Evolutionary conservation across 2,888 invertebrate genomes (phyloP), one percentile per base, ranked within the genome.

Genomic region (Neocrepidodera transversa): DNA sequence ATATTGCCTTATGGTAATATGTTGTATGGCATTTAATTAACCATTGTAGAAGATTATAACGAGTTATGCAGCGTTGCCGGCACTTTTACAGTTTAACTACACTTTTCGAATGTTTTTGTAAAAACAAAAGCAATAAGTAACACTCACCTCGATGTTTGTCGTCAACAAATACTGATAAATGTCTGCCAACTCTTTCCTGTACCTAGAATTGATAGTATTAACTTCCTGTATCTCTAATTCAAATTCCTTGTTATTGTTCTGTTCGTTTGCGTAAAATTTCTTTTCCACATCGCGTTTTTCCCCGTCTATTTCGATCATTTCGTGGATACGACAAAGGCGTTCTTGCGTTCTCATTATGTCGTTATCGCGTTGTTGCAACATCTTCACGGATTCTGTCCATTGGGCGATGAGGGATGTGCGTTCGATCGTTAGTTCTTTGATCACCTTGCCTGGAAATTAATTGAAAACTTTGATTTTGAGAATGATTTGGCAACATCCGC

Each of bases 381-480:
- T 86, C 59, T 85, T 83, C 0, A 90, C 87, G 1, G 90, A 86
- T 36, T 84, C 82, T 43, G 88, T 86, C 91, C 91, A 92, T 69
- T 89, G 90, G 1, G 79, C 77, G 72, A 91, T 86, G 80, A 91
- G 83, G 61, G 86, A 82, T 26, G 85, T 85, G 10, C 90, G 82
- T 72, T 91, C 88, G 42, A 83, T 81, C 74, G 89, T 84, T 6
- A 87, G 86, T 66, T 87, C 74, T 54, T 74, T 74, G 11, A 79
- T 72, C 20, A 74, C 71, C 64, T 77, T 78, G 14, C 76, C 77
- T 77, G 11, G 6, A 32, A 32, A 23, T 23, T 23, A 5, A 23
- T n/a, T n/a, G n/a, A n/a, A n/a, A n/a, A n/a, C n/a, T n/a, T n/a
- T n/a, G n/a, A n/a, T n/a, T n/a, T n/a, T n/a, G n/a, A n/a, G n/a